Base-by-base conservation (phyloP, 2,113 vertebrate species). In the Zeus faber region DNA sequence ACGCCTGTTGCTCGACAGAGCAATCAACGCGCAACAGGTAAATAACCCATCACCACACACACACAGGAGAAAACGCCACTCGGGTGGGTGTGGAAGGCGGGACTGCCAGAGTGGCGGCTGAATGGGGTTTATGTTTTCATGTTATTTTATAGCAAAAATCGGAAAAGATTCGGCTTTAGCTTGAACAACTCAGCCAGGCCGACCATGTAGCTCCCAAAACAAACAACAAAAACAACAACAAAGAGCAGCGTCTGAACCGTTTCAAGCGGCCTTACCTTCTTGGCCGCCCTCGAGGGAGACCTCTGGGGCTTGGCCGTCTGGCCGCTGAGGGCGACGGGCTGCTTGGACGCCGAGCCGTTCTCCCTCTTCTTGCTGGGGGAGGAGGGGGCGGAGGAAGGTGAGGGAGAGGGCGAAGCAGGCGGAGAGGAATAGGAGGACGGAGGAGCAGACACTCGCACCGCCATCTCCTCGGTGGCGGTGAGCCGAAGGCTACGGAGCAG, bases 381-480 rank as follows among this genome's bases (percentile, higher is more conserved):
- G 0, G 11, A 29, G 82, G 49, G 1, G 70, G 7, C 0, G 56
- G 73, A 70, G 5, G 39, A 22, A 8, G 14, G 11, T 1, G 89
- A 83, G 1, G 79, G 13, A 0, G 84, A 71, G 0, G 78, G 65
- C 3, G 2, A 2, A 0, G 84, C 64, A 4, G 0, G 1, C 0
- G 62, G 17, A 14, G 49, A 9, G 7, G 27, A 21, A 22, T 68
- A 54, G 8, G 73, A 24, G 2, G 76, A 35, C 10, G 37, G 41
- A 1, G 55, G 26, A 7, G 80, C 87, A n/a, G 31, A 33, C 31
- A 63, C 59, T 0, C 89, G 60, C 5, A 91, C 72, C 0, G 86
- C 93, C 91, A 95, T 94, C 59, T 95, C 92, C 75, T 94, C 92
- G 0, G 92, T 95, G 79, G 91, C 92, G 0, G 91, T 92, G 70